phyloP scores from a whole-genome alignment of 92 coral and sea anemone species.

The Isaurus tuberculatus region DNA sequence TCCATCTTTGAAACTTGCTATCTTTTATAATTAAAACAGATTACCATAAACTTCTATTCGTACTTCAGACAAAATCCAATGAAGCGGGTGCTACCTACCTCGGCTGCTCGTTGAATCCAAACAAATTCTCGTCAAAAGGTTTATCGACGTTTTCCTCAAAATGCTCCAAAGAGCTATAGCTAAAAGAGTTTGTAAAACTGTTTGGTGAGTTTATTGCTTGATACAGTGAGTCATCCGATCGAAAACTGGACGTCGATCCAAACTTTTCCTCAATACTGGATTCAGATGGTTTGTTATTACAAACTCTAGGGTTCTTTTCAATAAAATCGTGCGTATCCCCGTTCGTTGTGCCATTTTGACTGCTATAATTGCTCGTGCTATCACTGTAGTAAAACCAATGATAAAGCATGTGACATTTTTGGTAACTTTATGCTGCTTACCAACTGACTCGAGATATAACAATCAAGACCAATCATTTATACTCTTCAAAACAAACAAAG shows the following conservation, averaged over 20 bases:
- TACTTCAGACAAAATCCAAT: not conserved
- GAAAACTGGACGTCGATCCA: slow-evolving; percentile 1
- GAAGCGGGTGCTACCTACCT: not conserved
- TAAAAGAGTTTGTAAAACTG: slow-evolving; percentile 8
- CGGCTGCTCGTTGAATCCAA: slow-evolving; percentile 25
- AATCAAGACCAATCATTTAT: too few relatives aligned
- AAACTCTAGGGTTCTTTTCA: not conserved
- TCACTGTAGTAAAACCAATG: slow-evolving; percentile 7
- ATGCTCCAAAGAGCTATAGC: slow-evolving; percentile 38
- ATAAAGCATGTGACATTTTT: not conserved
- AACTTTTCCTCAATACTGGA: slow-evolving; percentile 28
- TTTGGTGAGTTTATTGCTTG: slow-evolving; percentile 11
- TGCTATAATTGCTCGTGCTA: slow-evolving; percentile 1
- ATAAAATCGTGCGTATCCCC: not conserved
- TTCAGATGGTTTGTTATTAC: not conserved
- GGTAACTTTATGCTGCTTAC: not conserved
- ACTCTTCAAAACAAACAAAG: too few relatives aligned
- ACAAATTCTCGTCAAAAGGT: slow-evolving; percentile 38
- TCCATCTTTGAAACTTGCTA: too few relatives aligned
- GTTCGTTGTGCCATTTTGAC: slow-evolving; percentile 2
- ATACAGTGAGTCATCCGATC: slow-evolving; percentile 16
- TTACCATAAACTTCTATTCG: not conserved
- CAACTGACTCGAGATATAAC: too few relatives aligned
- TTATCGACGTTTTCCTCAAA: slow-evolving; percentile 22
- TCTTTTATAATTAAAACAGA: too few relatives aligned